A percentile compares a stretch with the other conserved stretches of the same genome.
phyloP scores from a whole-genome alignment of 2,113 vertebrate genomes.

The Toxotes chatareus region DNA sequence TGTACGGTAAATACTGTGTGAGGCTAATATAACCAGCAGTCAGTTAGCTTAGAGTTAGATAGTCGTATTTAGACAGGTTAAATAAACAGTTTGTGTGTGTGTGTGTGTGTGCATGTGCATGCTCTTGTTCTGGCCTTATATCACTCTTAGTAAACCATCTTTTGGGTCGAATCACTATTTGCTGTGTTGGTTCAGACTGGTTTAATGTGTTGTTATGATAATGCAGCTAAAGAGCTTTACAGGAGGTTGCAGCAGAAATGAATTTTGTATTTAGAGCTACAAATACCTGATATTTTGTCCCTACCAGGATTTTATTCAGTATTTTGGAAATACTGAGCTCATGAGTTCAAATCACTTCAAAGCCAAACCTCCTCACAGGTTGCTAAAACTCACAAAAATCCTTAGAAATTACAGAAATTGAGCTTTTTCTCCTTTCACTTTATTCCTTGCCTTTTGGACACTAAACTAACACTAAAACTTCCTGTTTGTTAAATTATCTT shows the following conservation, averaged over 20 bases:
- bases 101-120: no score
- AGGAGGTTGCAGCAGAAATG: neutral
- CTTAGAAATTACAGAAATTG: neutral
- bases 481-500: neutral
- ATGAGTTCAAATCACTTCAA: neutral
- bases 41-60: neutral
- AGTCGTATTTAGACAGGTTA: neutral
- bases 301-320: neutral
- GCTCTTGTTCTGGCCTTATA: no score
- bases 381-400: neutral
- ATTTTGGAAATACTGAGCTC: neutral
- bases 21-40: neutral
- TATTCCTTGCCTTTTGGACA: neutral
- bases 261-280: neutral
- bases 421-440: neutral
- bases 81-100: neutral
- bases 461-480: neutral
- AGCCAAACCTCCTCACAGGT: neutral
- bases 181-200: no score
- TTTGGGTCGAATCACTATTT: neutral
- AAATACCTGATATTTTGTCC: neutral
- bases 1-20: no score
- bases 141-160: no score
- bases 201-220: neutral
- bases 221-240: neutral